Evolutionary conservation across 1,140 invertebrate species (phyloP).

Genomic region (Musca vetustissima): DNA sequence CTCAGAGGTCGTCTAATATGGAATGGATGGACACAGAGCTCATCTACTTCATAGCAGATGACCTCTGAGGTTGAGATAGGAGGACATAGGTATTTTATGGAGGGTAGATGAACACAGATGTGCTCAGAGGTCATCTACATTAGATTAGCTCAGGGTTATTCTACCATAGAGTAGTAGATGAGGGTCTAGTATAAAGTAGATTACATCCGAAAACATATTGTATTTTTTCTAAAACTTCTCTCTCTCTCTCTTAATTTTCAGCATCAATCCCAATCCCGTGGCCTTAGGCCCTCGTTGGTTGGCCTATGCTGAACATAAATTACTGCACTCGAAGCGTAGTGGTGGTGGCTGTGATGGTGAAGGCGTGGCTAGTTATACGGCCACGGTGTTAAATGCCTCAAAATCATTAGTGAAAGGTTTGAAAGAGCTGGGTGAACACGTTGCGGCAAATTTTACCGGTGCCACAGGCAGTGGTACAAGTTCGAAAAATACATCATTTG

Average conservation of each 20-base stretch:
- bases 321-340: conserved; percentile 79
- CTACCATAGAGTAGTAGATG: too few relatives aligned
- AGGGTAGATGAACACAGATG: too few relatives aligned
- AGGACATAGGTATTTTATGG: too few relatives aligned
- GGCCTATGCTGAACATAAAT: conserved; percentile 81
- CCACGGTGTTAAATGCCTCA: conserved; percentile 91
- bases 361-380: conserved; percentile 88
- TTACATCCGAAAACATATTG: too few relatives aligned
- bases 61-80: too few relatives aligned
- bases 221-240: conserved; percentile 37
- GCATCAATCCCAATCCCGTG: conserved; percentile 84
- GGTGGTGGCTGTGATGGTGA: conserved; percentile 80
- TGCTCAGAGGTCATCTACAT: too few relatives aligned
- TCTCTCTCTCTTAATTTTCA: too few relatives aligned
- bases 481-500: conserved; percentile 54
- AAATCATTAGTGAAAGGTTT: conserved; percentile 86
- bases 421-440: conserved; percentile 88
- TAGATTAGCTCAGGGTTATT: too few relatives aligned
- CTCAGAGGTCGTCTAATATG: too few relatives aligned
- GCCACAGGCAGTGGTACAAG: conserved; percentile 50
- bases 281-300: conserved; percentile 82
- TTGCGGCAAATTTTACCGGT: conserved; percentile 82
- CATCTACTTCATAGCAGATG: too few relatives aligned
- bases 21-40: too few relatives aligned
- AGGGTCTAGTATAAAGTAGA: too few relatives aligned